phyloP scores from a whole-genome alignment of 2,797 vertebrate species.

The Rhadinocentrus ornatus region DNA sequence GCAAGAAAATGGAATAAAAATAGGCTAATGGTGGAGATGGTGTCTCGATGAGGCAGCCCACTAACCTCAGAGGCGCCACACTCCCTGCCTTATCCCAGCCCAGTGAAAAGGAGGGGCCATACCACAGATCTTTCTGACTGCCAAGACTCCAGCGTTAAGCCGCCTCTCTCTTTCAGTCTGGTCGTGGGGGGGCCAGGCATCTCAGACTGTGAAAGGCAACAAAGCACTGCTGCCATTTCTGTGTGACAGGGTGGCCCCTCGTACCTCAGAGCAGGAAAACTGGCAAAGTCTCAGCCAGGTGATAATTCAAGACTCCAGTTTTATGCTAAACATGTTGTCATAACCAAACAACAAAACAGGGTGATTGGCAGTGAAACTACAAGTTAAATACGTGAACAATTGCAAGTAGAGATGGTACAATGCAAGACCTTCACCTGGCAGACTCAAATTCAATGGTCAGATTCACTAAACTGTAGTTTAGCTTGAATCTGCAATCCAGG shows the following conservation, averaged over 20 bases:
- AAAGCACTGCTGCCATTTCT: constrained; percentile 34
- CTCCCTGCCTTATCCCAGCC: constrained; percentile 79
- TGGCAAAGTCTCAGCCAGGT: constrained; percentile 39
- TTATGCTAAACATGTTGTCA: neutral
- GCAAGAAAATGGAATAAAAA: constrained; percentile 82
- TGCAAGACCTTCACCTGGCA: neutral
- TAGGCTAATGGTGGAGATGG: constrained; percentile 84
- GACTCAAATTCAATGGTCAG: neutral
- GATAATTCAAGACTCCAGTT: constrained; percentile 36
- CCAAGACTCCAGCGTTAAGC: constrained; percentile 70
- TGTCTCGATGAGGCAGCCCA: constrained; percentile 82
- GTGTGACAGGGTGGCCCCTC: constrained; percentile 38
- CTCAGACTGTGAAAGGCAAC: constrained; percentile 52
- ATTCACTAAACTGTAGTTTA: neutral
- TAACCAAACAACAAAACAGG: neutral
- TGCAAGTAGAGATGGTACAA: neutral
- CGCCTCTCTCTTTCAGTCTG: constrained; percentile 64
- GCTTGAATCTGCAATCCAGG: neutral
- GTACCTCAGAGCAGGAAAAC: constrained; percentile 26
- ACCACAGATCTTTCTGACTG: constrained; percentile 79
- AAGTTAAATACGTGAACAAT: neutral
- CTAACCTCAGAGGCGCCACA: constrained; percentile 86
- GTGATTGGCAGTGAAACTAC: neutral
- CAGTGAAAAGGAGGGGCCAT: constrained; percentile 77
- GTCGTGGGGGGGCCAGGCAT: constrained; percentile 52